phyloP scores from a whole-genome alignment of 2,797 vertebrate species.

The Sebastolobus alascanus region DNA sequence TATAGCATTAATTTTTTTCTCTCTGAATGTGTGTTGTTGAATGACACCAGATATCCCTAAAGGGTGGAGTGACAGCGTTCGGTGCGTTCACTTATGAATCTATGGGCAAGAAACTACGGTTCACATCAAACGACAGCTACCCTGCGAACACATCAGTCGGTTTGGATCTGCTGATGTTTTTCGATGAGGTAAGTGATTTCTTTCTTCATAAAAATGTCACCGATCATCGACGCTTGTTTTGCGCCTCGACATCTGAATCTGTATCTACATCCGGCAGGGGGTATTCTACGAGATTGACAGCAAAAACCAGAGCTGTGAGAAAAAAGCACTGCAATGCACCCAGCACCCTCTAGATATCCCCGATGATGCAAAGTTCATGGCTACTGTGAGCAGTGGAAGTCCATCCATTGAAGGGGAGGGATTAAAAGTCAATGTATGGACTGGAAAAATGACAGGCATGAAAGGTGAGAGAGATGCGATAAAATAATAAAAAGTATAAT shows the following conservation, averaged over 20 bases:
- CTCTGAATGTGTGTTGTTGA: constrained; percentile 9
- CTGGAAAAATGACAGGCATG: constrained; percentile 60
- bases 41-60: constrained; percentile 61
- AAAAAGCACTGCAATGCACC: constrained; percentile 75
- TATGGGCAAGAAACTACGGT: constrained; percentile 78
- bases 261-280: constrained; percentile 61
- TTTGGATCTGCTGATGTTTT: constrained; percentile 83
- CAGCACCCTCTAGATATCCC: constrained; percentile 82
- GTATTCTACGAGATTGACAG: constrained; percentile 84
- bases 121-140: constrained; percentile 76
- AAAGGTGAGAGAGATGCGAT: constrained; percentile 60
- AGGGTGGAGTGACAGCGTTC: constrained; percentile 62
- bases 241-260: not conserved
- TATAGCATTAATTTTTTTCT: not conserved
- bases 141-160: constrained; percentile 62
- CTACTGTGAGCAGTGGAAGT: constrained; percentile 61
- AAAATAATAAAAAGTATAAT: not conserved
- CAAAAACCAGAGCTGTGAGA: constrained; percentile 85
- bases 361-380: constrained; percentile 56
- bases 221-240: not conserved
- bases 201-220: not conserved
- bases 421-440: constrained; percentile 76
- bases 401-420: constrained; percentile 78
- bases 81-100: constrained; percentile 82
- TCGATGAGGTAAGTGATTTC: constrained; percentile 77